A percentile compares a stretch with the other conserved stretches of the same genome.
Evolutionary conservation across 2,113 vertebrate species (phyloP).

Genomic region (Aldabrachelys gigantea): DNA sequence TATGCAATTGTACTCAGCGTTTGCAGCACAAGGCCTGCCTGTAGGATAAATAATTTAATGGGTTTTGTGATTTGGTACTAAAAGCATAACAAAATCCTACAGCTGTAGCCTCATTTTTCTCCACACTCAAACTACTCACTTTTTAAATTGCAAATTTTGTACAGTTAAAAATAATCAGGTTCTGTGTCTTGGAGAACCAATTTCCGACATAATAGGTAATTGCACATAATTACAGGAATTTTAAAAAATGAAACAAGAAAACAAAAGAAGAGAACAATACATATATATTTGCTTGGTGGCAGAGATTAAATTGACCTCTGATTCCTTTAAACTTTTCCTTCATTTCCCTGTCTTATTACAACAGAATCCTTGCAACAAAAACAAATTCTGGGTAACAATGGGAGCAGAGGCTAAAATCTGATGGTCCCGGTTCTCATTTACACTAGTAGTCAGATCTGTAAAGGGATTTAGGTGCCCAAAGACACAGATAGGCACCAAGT

Average conservation of each 20-base stretch:
- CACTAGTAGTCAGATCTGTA: background rate
- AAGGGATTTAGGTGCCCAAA: background rate
- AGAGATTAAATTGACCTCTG: conserved; percentile 45
- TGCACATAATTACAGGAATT: conserved; percentile 73
- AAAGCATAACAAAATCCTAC: conserved; percentile 81
- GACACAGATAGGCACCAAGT: background rate
- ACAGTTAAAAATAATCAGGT: conserved; percentile 61
- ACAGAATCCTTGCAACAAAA: conserved; percentile 19
- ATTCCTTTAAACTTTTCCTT: conserved; percentile 6
- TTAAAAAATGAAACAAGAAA: conserved; percentile 65
- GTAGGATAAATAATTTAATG: conserved; percentile 83
- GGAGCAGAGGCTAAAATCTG: background rate
- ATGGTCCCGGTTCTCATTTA: background rate
- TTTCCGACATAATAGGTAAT: conserved; percentile 72
- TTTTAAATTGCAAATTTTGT: conserved; percentile 71
- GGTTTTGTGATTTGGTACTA: conserved; percentile 81
- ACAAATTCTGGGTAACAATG: background rate
- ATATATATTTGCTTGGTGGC: background rate
- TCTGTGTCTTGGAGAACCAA: conserved; percentile 71
- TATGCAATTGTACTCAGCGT: conserved; percentile 73
- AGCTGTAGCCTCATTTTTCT: conserved; percentile 79
- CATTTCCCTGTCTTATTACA: conserved; percentile 17
- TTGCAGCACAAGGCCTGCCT: conserved; percentile 74
- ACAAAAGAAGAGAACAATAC: conserved; percentile 1
- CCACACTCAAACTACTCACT: conserved; percentile 69